Evolutionary conservation across 2,797 vertebrate genomes (phyloP).

Genomic region (Mallotus villosus): DNA sequence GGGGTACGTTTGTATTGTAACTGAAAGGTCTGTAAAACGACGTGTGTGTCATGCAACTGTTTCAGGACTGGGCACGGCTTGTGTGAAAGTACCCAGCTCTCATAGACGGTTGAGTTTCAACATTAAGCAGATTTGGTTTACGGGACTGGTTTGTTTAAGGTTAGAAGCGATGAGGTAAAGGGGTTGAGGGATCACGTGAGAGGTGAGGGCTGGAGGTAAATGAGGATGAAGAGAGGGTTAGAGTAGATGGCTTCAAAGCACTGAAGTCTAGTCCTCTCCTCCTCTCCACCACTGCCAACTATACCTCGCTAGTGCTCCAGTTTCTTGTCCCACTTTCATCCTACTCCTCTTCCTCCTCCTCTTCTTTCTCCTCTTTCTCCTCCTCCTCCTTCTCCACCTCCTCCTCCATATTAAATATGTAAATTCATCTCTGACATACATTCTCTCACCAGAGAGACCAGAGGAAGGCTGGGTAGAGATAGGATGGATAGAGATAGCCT

Average conservation of each 20-base stretch:
- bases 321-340: slow-evolving; percentile 44
- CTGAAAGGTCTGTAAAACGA: slow-evolving; percentile 1
- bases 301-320: slow-evolving; percentile 41
- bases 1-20: not conserved
- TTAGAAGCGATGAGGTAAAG: not conserved
- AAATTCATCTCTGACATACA: slow-evolving; percentile 58
- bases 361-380: slow-evolving; percentile 9
- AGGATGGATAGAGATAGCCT: slow-evolving; percentile 5
- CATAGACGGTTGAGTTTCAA: not conserved
- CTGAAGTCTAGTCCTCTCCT: too few relatives aligned
- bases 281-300: not conserved
- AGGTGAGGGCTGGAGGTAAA: not conserved
- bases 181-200: not conserved
- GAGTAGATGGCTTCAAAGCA: too few relatives aligned
- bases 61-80: slow-evolving; percentile 6
- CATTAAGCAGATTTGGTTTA: not conserved
- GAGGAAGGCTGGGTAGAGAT: slow-evolving; percentile 24
- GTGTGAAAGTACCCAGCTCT: not conserved
- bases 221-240: too few relatives aligned
- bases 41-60: not conserved
- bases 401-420: slow-evolving; percentile 59
- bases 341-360: slow-evolving; percentile 15
- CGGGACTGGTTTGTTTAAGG: not conserved
- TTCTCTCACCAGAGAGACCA: slow-evolving; percentile 40
- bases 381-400: slow-evolving; percentile 37